Conservation (phyloP, 2,113 vertebrate genomes). For the Limnothrissa miodon region DNA sequence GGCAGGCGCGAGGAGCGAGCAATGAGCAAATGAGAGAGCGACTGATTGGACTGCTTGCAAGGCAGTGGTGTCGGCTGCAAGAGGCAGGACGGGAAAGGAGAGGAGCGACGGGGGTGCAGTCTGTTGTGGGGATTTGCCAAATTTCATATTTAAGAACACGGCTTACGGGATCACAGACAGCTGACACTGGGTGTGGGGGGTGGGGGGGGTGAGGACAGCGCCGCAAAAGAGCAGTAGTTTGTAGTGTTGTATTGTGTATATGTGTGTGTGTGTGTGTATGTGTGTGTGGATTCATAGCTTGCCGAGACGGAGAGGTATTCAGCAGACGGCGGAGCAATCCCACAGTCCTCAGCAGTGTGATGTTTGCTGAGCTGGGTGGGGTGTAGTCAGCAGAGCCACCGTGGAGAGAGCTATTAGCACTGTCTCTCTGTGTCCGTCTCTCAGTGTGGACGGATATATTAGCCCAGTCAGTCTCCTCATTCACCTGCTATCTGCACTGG, state of each 20-base stretch:
- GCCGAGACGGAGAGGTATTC: not conserved
- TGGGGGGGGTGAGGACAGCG: not conserved
- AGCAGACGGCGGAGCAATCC: not conserved
- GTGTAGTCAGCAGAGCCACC: not conserved
- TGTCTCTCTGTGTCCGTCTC: not conserved
- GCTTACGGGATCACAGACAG: not conserved
- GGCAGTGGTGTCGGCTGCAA: too few relatives aligned
- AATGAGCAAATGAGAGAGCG: not conserved
- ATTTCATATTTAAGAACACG: conserved; percentile 8
- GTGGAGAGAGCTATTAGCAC: not conserved
- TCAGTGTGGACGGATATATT: not conserved
- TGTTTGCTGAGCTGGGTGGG: conserved; percentile 1
- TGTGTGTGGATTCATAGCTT: not conserved
- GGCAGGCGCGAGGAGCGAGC: too few relatives aligned
- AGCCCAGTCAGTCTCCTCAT: not conserved
- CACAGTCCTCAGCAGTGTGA: not conserved
- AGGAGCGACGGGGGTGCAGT: not conserved
- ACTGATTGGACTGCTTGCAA: not conserved
- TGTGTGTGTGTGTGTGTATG: not conserved
- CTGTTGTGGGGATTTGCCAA: conserved; percentile 2
- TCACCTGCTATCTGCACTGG: not conserved
- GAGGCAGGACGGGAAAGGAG: not conserved
- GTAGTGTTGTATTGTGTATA: not conserved
- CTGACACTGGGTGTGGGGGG: not conserved
- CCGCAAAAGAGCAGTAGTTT: not conserved